Evolutionary conservation across 2,888 invertebrate genomes (phyloP).

Genomic region (Thereva unica): DNA sequence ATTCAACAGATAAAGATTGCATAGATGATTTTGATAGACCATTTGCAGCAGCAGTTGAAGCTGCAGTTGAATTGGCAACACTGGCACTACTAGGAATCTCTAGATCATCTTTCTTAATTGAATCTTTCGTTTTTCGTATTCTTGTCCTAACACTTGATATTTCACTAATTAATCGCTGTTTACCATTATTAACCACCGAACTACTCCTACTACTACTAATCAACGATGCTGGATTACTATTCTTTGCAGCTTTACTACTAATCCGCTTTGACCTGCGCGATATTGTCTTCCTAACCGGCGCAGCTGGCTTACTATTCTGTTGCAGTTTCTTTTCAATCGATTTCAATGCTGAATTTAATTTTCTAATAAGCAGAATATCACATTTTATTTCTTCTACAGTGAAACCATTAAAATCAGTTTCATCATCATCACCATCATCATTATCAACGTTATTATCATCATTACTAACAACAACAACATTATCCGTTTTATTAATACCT

Average conservation of each 20-base stretch:
- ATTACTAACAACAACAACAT: not conserved
- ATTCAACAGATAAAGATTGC: not conserved
- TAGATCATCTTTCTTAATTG: constrained; percentile 5
- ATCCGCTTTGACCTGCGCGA: no score
- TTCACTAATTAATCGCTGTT: constrained; percentile 7
- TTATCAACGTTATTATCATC: not conserved
- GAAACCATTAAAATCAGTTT: constrained; percentile 19
- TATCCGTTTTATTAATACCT: not conserved
- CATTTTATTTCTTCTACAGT: constrained; percentile 17
- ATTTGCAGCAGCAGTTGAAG: not conserved
- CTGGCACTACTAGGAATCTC: not conserved
- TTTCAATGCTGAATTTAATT: constrained; percentile 2
- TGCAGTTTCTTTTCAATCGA: not conserved
- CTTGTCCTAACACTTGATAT: not conserved
- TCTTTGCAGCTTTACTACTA: no score
- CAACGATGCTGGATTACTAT: no score
- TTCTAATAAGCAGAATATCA: constrained; percentile 9
- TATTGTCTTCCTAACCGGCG: no score
- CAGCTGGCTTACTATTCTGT: no score
- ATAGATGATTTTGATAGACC: not conserved
- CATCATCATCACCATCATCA: constrained; percentile 1
- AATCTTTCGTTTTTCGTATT: constrained; percentile 9
- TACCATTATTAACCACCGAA: not conserved
- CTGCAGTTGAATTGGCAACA: not conserved
- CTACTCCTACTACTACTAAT: no score